Evolutionary conservation across 2,888 invertebrate species (phyloP).

Genomic region (Erannis defoliaria): DNA sequence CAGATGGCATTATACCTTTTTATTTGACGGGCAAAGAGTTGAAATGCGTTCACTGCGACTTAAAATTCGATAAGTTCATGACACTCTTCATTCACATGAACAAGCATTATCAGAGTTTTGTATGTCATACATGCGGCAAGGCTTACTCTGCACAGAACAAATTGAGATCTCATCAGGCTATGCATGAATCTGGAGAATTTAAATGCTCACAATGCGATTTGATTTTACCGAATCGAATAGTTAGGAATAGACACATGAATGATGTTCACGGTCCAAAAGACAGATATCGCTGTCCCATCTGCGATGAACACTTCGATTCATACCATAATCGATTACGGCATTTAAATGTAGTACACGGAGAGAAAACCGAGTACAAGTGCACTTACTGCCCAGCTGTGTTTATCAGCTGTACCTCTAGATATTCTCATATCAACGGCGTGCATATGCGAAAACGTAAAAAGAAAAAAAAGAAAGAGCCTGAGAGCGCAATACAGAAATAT

Average conservation of each 20-base stretch:
- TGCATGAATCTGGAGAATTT: constrained; percentile 70
- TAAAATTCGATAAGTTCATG: constrained; percentile 59
- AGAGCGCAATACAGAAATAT: constrained; percentile 15
- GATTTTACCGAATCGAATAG: constrained; percentile 62
- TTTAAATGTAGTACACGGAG: constrained; percentile 61
- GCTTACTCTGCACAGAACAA: constrained; percentile 75
- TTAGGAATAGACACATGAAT: constrained; percentile 59
- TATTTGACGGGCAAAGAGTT: constrained; percentile 60
- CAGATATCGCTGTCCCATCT: constrained; percentile 67
- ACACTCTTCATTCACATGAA: constrained; percentile 75
- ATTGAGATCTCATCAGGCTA: constrained; percentile 68
- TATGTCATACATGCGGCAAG: constrained; percentile 80
- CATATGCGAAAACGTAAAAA: constrained; percentile 55
- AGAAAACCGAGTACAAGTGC: constrained; percentile 64
- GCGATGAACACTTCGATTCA: constrained; percentile 61
- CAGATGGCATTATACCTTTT: constrained; percentile 69
- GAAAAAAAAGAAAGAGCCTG: constrained; percentile 33
- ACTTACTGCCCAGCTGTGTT: constrained; percentile 62
- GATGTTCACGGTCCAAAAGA: constrained; percentile 61
- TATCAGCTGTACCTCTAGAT: constrained; percentile 66
- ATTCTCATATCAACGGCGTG: constrained; percentile 69
- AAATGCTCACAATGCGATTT: constrained; percentile 73
- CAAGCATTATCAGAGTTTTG: constrained; percentile 72
- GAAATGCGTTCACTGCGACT: constrained; percentile 63
- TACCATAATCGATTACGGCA: constrained; percentile 65